phyloP scores from a whole-genome alignment of 2,113 vertebrate species.

The Pseudolaguvia tuberculata region DNA sequence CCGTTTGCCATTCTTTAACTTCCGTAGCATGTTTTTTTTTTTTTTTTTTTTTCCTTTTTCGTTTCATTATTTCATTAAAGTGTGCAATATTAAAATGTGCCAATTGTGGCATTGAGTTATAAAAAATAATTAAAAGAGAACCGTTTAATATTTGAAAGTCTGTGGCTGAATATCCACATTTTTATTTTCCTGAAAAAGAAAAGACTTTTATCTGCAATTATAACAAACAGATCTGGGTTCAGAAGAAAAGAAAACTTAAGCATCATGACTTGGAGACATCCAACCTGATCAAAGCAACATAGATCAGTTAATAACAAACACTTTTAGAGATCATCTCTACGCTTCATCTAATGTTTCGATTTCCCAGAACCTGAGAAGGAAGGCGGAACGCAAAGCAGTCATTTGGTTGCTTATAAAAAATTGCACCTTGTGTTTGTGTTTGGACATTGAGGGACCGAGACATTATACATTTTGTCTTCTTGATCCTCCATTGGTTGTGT shows the following conservation, averaged over 20 bases:
- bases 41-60: slow-evolving; percentile 56
- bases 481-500: slow-evolving; percentile 63
- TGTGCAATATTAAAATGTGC: slow-evolving; percentile 81
- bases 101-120: slow-evolving; percentile 77
- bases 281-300: slow-evolving; percentile 25
- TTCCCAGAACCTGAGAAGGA: slow-evolving; percentile 45
- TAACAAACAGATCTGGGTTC: slow-evolving; percentile 52
- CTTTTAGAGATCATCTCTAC: slow-evolving; percentile 35
- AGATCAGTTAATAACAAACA: slow-evolving; percentile 29
- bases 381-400: slow-evolving; percentile 34
- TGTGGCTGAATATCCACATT: slow-evolving; percentile 75
- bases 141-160: slow-evolving; percentile 76
- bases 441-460: slow-evolving; percentile 40
- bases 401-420: slow-evolving; percentile 21
- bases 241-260: slow-evolving; percentile 49
- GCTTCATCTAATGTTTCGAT: slow-evolving; percentile 34
- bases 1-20: slow-evolving; percentile 55
- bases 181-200: slow-evolving; percentile 66
- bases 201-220: slow-evolving; percentile 71
- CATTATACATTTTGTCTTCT: slow-evolving; percentile 44
- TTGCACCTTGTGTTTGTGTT: slow-evolving; percentile 22
- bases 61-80: slow-evolving; percentile 75
- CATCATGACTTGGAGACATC: slow-evolving; percentile 21
- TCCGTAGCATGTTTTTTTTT: slow-evolving; percentile 70
- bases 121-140: slow-evolving; percentile 79